Evolutionary conservation across 1,140 invertebrate species (phyloP).

Genomic region (Centruroides sculpturatus): DNA sequence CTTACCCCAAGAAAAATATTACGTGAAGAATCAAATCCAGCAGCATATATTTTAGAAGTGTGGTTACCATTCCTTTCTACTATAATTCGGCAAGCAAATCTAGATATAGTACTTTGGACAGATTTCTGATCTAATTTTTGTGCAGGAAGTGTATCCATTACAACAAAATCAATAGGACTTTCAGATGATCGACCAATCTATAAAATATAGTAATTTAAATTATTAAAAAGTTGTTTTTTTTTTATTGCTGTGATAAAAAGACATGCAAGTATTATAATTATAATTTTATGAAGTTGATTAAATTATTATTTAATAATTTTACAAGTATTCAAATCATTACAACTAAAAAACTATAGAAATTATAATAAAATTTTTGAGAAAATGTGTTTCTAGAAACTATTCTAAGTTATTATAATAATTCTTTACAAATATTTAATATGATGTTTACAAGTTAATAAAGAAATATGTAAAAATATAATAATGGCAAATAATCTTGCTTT

Average conservation of each 20-base stretch:
- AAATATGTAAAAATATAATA: too few relatives aligned
- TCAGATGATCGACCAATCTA: constrained; percentile 87
- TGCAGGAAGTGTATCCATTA: constrained; percentile 70
- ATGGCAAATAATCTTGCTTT: too few relatives aligned
- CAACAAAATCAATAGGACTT: constrained; percentile 95
- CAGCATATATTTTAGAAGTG: constrained; percentile 85
- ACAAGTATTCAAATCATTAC: too few relatives aligned
- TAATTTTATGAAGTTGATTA: not conserved
- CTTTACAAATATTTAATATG: too few relatives aligned
- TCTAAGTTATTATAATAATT: too few relatives aligned
- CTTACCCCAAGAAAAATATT: constrained; percentile 86
- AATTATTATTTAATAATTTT: not conserved
- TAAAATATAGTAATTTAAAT: not conserved
- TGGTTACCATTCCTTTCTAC: constrained; percentile 68
- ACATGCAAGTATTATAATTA: not conserved
- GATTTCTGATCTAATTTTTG: not conserved
- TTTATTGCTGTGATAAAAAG: not conserved
- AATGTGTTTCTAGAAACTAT: too few relatives aligned
- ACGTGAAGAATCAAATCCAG: constrained; percentile 91
- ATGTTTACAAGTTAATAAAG: too few relatives aligned
- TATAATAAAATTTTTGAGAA: too few relatives aligned
- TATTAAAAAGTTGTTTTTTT: not conserved
- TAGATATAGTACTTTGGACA: constrained; percentile 53
- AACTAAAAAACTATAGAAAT: too few relatives aligned
- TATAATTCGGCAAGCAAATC: constrained; percentile 94